A percentile compares a stretch with the other conserved stretches of the same genome.
phyloP scores from a whole-genome alignment of 2,797 vertebrate species.

The Enteromius radiatus region DNA sequence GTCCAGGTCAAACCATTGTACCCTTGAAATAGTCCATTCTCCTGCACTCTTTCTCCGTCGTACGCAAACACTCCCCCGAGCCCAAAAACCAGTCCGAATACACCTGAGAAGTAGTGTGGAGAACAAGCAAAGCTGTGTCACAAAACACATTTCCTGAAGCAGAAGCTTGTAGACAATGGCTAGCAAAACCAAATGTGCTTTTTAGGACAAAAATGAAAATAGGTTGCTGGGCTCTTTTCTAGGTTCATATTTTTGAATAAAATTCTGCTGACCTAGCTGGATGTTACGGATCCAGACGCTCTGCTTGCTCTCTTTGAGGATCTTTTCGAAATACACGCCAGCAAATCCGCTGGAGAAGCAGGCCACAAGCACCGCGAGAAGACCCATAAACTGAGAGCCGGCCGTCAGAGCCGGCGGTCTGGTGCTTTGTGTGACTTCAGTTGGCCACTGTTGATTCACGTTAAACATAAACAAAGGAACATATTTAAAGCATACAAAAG shows the following conservation, averaged over 20 bases:
- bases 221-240: background rate
- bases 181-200: background rate
- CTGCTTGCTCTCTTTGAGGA: slow-evolving; percentile 97
- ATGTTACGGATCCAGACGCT: slow-evolving; percentile 99
- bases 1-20: slow-evolving; percentile 93
- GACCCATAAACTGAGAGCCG: slow-evolving; percentile 88
- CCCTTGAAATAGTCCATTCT: slow-evolving; percentile 95
- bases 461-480: slow-evolving; percentile 11
- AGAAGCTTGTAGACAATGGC: no score
- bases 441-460: slow-evolving; percentile 86
- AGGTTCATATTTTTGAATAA: background rate
- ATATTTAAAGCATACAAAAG: background rate
- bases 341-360: slow-evolving; percentile 98
- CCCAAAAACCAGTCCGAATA: slow-evolving; percentile 94
- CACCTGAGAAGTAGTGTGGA: slow-evolving; percentile 71
- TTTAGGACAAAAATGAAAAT: background rate
- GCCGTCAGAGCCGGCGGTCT: slow-evolving; percentile 78
- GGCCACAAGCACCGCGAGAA: slow-evolving; percentile 89
- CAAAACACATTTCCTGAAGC: background rate
- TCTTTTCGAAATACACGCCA: slow-evolving; percentile 99
- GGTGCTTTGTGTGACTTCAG: slow-evolving; percentile 74
- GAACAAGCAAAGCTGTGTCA: background rate
- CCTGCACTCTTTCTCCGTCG: slow-evolving; percentile 87
- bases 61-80: slow-evolving; percentile 90
- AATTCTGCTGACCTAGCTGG: slow-evolving; percentile 85